These are phyloP conservation scores for Tetragnatha versicolor DNA, from an alignment of 1,140 invertebrate species.

Conservation along the genomic window DNA sequence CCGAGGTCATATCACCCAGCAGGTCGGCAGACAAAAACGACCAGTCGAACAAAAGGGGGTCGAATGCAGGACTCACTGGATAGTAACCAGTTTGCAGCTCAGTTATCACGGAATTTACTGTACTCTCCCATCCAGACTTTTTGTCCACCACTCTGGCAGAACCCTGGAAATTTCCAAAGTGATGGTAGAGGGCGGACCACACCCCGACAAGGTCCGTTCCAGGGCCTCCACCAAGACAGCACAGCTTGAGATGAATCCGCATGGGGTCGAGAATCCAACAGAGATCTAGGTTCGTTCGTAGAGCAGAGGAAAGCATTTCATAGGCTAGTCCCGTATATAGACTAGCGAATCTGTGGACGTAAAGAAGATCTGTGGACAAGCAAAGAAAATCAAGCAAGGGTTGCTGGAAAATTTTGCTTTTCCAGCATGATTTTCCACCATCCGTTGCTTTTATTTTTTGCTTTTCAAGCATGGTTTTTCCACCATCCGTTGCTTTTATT, in stretches of 20 bases:
- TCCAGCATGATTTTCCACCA: too few species aligned
- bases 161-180: background rate
- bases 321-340: background rate
- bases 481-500: too few species aligned
- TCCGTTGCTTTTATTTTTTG: too few species aligned
- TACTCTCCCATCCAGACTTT: background rate
- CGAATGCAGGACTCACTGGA: background rate
- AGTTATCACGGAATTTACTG: background rate
- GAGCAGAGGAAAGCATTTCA: background rate
- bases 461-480: too few species aligned
- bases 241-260: background rate
- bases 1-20: background rate
- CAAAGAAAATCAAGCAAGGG: too few species aligned
- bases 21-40: background rate
- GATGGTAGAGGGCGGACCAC: background rate
- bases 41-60: background rate
- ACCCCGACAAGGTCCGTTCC: background rate
- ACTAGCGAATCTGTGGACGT: conserved; percentile 19
- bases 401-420: too few species aligned
- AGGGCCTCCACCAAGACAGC: conserved; percentile 17
- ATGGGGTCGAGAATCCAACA: background rate
- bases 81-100: conserved; percentile 3
- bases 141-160: background rate
- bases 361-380: too few species aligned
- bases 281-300: background rate